phyloP scores from a whole-genome alignment of 2,888 invertebrate genomes.

The Microctonus hyperodae region DNA sequence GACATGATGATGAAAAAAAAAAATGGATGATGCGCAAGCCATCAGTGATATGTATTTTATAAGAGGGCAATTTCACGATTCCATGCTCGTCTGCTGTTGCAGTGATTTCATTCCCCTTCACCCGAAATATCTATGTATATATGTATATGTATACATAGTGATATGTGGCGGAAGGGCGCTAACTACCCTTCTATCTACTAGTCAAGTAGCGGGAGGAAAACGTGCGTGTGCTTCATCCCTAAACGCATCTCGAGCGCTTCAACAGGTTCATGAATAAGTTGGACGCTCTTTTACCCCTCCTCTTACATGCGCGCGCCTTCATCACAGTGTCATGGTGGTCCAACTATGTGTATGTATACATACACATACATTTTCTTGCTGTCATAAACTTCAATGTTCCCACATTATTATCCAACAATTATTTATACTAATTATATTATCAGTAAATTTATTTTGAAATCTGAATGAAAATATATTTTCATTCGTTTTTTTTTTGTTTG shows the following conservation, averaged over 20 bases:
- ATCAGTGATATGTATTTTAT: slow-evolving; percentile 48
- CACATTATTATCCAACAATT: too few species aligned
- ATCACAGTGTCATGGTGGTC: neutral
- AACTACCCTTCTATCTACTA: slow-evolving; percentile 58
- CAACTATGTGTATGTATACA: neutral
- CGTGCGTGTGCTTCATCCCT: slow-evolving; percentile 47
- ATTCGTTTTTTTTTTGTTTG: too few species aligned
- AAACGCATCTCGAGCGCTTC: slow-evolving; percentile 61
- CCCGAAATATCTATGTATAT: slow-evolving; percentile 29
- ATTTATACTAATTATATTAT: too few species aligned
- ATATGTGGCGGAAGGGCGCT: slow-evolving; percentile 52
- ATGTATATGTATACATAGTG: too few species aligned
- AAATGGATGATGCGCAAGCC: slow-evolving; percentile 28
- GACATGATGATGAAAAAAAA: slow-evolving; percentile 31
- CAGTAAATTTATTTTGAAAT: too few species aligned
- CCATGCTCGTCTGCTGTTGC: slow-evolving; percentile 50
- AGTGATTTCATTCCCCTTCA: slow-evolving; percentile 54
- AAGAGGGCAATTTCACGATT: slow-evolving; percentile 61
- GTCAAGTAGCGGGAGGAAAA: slow-evolving; percentile 45
- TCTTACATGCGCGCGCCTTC: slow-evolving; percentile 26
- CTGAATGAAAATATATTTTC: too few species aligned
- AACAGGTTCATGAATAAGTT: slow-evolving; percentile 64
- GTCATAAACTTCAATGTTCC: too few species aligned
- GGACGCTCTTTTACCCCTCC: slow-evolving; percentile 39
- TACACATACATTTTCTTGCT: too few species aligned